Conservation (phyloP, 2,113 vertebrate species). For the Morone saxatilis region DNA sequence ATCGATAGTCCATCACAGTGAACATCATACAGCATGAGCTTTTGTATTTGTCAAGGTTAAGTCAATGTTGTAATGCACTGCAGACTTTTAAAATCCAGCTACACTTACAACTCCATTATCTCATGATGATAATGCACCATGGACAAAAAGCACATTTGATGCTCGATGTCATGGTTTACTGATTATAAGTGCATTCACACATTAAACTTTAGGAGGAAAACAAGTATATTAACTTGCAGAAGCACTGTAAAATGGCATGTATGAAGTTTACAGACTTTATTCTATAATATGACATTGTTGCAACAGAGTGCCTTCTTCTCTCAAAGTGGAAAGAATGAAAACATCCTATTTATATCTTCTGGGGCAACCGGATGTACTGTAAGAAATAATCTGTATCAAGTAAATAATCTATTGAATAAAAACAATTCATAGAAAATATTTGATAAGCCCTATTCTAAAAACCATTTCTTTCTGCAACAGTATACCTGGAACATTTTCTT, state of each 20-base stretch:
- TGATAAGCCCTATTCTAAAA: not conserved
- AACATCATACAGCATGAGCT: constrained; percentile 12
- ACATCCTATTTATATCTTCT: not conserved
- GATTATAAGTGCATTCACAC: not conserved
- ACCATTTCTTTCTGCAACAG: not conserved
- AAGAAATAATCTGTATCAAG: not conserved
- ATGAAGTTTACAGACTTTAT: not conserved
- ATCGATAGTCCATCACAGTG: constrained; percentile 52
- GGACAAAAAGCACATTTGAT: not conserved
- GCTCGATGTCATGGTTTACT: not conserved
- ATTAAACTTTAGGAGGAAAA: not conserved
- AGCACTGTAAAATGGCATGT: not conserved
- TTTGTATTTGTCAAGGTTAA: constrained; percentile 32
- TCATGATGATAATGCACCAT: not conserved
- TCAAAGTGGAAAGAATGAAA: constrained; percentile 3
- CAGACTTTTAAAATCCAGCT: not conserved
- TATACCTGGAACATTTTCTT: not conserved
- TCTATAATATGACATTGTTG: not conserved
- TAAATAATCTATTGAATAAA: not conserved
- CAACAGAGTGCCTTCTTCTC: not conserved
- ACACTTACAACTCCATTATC: not conserved
- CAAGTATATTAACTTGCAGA: not conserved
- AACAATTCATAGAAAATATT: not conserved
- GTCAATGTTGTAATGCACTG: not conserved
- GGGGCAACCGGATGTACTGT: not conserved